phyloP scores from a whole-genome alignment of 1,140 invertebrate species.

The Gonatopus flavifemur region DNA sequence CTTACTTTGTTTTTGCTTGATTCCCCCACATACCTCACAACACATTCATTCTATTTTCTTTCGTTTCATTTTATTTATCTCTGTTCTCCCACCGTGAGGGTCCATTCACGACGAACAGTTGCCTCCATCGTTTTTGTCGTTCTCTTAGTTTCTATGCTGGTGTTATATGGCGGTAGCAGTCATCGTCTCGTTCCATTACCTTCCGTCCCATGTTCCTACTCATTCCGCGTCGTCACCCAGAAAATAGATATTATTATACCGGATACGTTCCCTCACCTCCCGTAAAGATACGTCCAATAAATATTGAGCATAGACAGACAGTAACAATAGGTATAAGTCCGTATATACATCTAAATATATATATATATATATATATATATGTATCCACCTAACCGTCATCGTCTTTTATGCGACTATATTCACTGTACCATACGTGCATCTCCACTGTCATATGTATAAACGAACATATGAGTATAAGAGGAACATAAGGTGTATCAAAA shows the following conservation, averaged over 20 bases:
- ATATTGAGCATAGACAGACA: slow-evolving; percentile 35
- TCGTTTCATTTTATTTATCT: slow-evolving; percentile 45
- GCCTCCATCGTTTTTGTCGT: slow-evolving; percentile 20
- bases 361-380: too few species aligned
- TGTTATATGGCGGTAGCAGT: too few species aligned
- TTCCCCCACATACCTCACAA: too few species aligned
- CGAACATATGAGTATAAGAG: too few species aligned
- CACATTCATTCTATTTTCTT: slow-evolving; percentile 34
- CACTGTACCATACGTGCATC: not conserved
- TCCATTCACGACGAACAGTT: slow-evolving; percentile 22
- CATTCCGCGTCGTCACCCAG: slow-evolving; percentile 38
- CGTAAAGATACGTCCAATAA: slow-evolving; percentile 37
- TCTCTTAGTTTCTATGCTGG: slow-evolving; percentile 20
- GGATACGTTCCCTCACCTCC: slow-evolving; percentile 24
- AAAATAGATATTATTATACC: slow-evolving; percentile 50
- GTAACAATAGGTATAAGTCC: too few species aligned
- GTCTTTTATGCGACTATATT: slow-evolving; percentile 30
- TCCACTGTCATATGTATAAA: too few species aligned
- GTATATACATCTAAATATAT: too few species aligned
- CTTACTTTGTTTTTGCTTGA: too few species aligned
- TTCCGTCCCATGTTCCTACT: slow-evolving; percentile 25
- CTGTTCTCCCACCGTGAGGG: slow-evolving; percentile 8
- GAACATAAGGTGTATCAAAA: too few species aligned
- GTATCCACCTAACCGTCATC: too few species aligned
- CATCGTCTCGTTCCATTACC: slow-evolving; percentile 25